phyloP scores from a whole-genome alignment of 2,888 invertebrate species.

The Caenorhabditis zanzibari region DNA sequence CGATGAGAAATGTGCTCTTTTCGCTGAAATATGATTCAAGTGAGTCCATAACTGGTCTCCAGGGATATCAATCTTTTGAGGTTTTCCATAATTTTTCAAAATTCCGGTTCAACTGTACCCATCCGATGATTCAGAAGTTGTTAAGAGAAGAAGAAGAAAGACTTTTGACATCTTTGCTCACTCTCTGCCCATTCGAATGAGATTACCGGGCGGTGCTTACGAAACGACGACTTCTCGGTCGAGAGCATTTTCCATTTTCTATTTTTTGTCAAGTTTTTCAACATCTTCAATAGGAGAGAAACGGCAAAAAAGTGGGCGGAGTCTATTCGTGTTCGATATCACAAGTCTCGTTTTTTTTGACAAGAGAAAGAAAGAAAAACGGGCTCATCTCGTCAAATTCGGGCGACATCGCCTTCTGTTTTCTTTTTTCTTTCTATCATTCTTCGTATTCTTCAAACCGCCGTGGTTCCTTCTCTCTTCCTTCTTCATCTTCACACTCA shows the following conservation, averaged over 20 bases:
- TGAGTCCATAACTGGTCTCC: constrained; percentile 38
- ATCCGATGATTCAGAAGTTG: constrained; percentile 10
- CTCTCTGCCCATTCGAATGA: constrained; percentile 19
- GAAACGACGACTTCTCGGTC: constrained; percentile 2
- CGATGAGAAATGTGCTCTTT: constrained; percentile 41
- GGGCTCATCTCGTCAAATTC: constrained; percentile 43
- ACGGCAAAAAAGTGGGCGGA: constrained; percentile 30
- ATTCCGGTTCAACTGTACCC: constrained; percentile 25
- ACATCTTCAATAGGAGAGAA: constrained; percentile 9
- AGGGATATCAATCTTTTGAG: constrained; percentile 21
- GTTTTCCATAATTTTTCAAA: constrained; percentile 14
- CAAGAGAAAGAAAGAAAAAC: constrained; percentile 6
- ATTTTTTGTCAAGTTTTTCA: constrained; percentile 22
- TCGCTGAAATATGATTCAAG: constrained; percentile 41
- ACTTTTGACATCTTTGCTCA: constrained; percentile 23
- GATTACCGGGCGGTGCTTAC: constrained; percentile 29
- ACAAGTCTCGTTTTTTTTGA: constrained; percentile 28
- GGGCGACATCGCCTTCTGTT: constrained; percentile 29
- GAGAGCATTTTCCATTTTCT: constrained; percentile 32
- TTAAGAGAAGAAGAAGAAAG: constrained; percentile 1
- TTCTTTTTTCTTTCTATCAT: constrained; percentile 22
- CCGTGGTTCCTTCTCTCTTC: constrained; percentile 28
- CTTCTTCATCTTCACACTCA: constrained; percentile 39
- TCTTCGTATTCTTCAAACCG: constrained; percentile 23
- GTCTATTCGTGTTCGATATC: constrained; percentile 37